Base-by-base conservation (phyloP, 53 echinoderm and acorn worm genomes). In the Stichopus horrens region DNA sequence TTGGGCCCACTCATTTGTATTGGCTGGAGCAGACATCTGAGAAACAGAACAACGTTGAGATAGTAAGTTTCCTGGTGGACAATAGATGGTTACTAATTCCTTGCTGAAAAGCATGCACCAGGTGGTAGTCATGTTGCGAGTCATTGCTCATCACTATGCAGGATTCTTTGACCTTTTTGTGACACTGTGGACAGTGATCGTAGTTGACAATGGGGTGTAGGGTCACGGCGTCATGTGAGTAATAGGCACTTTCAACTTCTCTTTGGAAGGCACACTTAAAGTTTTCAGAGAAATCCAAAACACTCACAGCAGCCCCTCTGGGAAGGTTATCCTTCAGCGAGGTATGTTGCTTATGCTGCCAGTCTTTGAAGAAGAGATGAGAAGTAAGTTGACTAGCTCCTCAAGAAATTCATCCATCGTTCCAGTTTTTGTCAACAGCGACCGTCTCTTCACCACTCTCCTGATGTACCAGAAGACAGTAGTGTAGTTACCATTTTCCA, bases 11-110 rank as follows among this genome's bases (percentile, higher is more conserved):
- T 37, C 76, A 81, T 75, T 94, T 94, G 55, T 92, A 94, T 55
- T 94, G 94, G n/a, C 83, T 79, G 20, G 66, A 52, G 53, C 94
- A 94, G 1, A 90, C 94, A 87, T 94, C 94, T 5, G 87, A 74
- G 16, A 86, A 93, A 21, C 88, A 55, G 88, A 82, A 79, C 8
- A 93, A 21, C 54, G 11, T 78, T 19, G 59, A 11, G 19, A 90
- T 75, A 10, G 60, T 11, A 0, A 93, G 57, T 7, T 57, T 52
- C 9, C 88, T 21, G 52, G 76, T 78, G 7, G n/a, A n/a, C 3
- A 16, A 86, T 7, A 94, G 66, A 21, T 94, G 94, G 4, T 88
- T 53, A 7, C 18, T 16, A 4, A 89, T 87, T 59, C 7, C 59
- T 3, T 73, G 16, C 5, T 94, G 90, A 74, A 94, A 92, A 9